Evolutionary conservation across 1,140 invertebrate genomes (phyloP).

Genomic region (Drosophila dunni): DNA sequence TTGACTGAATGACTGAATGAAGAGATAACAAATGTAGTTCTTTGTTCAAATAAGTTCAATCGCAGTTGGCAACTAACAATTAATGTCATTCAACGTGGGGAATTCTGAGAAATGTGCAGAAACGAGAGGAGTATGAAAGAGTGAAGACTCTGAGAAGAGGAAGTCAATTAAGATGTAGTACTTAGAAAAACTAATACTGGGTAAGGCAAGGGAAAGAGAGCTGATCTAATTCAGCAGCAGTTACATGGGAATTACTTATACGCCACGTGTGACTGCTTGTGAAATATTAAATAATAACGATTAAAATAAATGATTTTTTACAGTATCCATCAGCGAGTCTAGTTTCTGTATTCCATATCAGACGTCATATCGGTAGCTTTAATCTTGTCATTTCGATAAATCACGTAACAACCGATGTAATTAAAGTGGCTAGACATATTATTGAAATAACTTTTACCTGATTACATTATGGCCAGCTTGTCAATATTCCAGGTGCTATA

Average conservation of each 20-base stretch:
- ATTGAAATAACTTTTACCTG: neutral
- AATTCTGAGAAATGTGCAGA: constrained; percentile 9
- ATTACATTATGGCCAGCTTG: neutral
- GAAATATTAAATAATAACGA: too few relatives aligned
- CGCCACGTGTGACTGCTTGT: too few relatives aligned
- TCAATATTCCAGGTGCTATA: constrained; percentile 59
- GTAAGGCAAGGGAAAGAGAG: too few relatives aligned
- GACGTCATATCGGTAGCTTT: too few relatives aligned
- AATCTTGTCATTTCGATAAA: neutral
- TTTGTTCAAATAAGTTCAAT: constrained; percentile 45
- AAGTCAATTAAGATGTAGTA: neutral
- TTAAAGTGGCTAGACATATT: constrained; percentile 3
- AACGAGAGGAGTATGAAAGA: neutral
- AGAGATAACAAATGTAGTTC: constrained; percentile 34
- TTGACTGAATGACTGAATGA: neutral
- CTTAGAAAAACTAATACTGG: too few relatives aligned
- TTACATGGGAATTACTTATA: too few relatives aligned
- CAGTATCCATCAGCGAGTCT: too few relatives aligned
- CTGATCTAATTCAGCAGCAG: too few relatives aligned
- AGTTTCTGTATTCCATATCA: too few relatives aligned
- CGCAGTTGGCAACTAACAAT: constrained; percentile 33
- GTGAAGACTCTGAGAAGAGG: constrained; percentile 3
- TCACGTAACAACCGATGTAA: neutral
- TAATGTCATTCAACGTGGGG: constrained; percentile 35
- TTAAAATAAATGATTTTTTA: too few relatives aligned